Evolutionary conservation across 2,797 vertebrate species (phyloP), one percentile per base, ranked within the genome.

Genomic region (Pachyuromys duprasi): DNA sequence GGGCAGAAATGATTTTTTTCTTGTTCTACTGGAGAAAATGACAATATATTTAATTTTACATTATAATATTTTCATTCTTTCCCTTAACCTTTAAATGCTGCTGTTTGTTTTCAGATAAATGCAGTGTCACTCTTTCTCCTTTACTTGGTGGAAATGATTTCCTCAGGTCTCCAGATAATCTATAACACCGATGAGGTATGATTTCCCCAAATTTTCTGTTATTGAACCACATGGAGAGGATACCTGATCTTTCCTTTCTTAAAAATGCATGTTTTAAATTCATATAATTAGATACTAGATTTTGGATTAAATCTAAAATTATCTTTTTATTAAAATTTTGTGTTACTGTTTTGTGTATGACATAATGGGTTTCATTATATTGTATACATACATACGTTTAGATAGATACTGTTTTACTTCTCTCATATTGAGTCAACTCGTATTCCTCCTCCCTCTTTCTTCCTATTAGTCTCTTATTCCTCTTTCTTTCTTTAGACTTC

Each of bases 121-220:
- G 99, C 99, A 0, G 97, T 99, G 33, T 99, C 99, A 4, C 99
- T 99, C 49, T 99, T 99, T 97, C 99, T 99, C 79, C 99, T 99
- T 39, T 99, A 99, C 97, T 98, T 99, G 98, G 99, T 99, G 97
- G 99, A 99, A 98, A 99, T 99, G 99, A 99, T 99, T 97, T 99
- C 99, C 97, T 99, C 99, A 0, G 99, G 99, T 62, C 99, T 99
- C 89, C 99, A 99, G 98, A 99, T 99, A 97, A 99, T 99, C 98
- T 99, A 99, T 98, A 99, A 99, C 98, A 99, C 99, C 1, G 99
- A 99, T 96, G 99, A 99, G 99, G 99, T 99, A 99, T 95, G 88
- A 83, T 96, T 93, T 0, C 0, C 90, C 86, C 24, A 76, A 49
- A 91, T 80, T 89, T 80, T 97, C 5, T 4, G 0, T 0, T 95